These are phyloP conservation scores for Clepsis dumicolana DNA, from an alignment of 2,888 invertebrate species.

Conservation along the genomic window DNA sequence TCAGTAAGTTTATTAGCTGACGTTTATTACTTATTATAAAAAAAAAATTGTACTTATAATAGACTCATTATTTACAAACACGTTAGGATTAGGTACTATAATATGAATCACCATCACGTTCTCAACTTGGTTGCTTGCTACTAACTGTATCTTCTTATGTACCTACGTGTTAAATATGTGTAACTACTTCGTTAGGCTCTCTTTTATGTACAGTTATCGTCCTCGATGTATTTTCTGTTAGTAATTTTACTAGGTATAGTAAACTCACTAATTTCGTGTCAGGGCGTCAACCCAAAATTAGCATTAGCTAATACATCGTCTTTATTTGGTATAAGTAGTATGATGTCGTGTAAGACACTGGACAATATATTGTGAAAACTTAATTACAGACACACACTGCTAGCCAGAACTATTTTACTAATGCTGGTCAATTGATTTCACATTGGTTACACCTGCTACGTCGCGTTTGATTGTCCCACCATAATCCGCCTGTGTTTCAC, in stretches of 20 bases:
- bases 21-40: background rate
- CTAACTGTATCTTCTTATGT: constrained; percentile 18
- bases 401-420: background rate
- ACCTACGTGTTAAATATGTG: constrained; percentile 34
- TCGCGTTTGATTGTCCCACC: no score
- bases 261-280: constrained; percentile 53
- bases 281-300: constrained; percentile 58
- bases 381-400: background rate
- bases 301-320: constrained; percentile 45
- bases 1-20: background rate
- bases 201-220: constrained; percentile 61
- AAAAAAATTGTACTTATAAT: background rate
- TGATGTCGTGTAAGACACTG: background rate
- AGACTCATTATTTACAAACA: background rate
- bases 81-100: constrained; percentile 7
- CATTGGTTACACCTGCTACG: no score
- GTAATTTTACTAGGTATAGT: constrained; percentile 51
- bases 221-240: constrained; percentile 60
- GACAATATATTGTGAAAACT: background rate
- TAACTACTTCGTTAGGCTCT: constrained; percentile 41
- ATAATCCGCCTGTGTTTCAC: no score
- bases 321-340: background rate
- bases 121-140: constrained; percentile 17
- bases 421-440: no score
- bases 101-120: constrained; percentile 26